phyloP scores from a whole-genome alignment of 2,888 invertebrate genomes.

The Odontomyia ornata region DNA sequence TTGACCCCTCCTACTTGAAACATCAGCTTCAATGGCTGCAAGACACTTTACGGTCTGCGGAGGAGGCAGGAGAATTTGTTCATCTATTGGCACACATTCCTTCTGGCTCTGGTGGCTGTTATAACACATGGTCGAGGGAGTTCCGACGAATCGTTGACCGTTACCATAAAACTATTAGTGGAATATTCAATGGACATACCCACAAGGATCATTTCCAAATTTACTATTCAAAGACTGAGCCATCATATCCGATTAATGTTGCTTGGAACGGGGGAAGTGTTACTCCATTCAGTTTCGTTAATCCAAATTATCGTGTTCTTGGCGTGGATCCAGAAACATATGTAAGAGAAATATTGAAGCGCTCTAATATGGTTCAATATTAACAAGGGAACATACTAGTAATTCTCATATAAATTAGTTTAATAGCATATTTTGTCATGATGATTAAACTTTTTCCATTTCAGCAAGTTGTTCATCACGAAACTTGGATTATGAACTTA shows the following conservation, averaged over 20 bases:
- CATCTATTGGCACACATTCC: conserved; percentile 88
- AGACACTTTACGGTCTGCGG: conserved; percentile 76
- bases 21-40: conserved; percentile 85
- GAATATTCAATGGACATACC: conserved; percentile 85
- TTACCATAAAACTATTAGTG: conserved; percentile 77
- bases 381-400: too few species aligned
- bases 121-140: conserved; percentile 76
- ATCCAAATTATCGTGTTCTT: conserved; percentile 83
- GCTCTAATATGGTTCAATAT: too few species aligned
- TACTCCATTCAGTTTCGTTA: conserved; percentile 76
- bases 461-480: conserved; percentile 73
- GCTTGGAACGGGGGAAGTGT: conserved; percentile 87
- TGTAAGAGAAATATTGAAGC: too few species aligned
- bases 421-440: not conserved
- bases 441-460: not conserved
- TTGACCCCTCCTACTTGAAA: conserved; percentile 77
- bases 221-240: conserved; percentile 67
- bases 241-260: conserved; percentile 68
- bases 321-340: conserved; percentile 70
- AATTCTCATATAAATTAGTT: too few species aligned
- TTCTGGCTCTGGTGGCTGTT: conserved; percentile 74
- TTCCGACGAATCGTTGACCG: conserved; percentile 75
- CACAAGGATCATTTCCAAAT: conserved; percentile 80
- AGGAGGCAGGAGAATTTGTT: conserved; percentile 77
- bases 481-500: conserved; percentile 79